Conservation (phyloP, 1,140 invertebrate species). For the Cydia pomonella region DNA sequence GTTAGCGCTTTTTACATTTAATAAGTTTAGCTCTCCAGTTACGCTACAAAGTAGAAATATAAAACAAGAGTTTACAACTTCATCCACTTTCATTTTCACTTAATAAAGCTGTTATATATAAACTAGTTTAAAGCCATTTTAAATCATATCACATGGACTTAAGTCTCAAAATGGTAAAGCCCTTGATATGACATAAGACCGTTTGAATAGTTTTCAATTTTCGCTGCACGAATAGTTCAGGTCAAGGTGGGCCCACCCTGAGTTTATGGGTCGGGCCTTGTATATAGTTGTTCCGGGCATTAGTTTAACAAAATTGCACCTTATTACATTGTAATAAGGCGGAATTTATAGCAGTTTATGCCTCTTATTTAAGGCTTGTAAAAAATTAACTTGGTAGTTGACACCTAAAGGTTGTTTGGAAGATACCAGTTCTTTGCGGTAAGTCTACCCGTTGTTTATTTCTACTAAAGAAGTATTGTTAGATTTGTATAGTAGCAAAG, state of each 20-base stretch:
- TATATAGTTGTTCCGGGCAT: neutral
- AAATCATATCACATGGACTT: neutral
- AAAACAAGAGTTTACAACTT: neutral
- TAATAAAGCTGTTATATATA: neutral
- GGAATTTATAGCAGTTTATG: neutral
- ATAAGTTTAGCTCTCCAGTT: neutral
- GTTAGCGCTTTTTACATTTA: neutral
- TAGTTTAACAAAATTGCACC: neutral
- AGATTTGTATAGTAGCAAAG: too few relatives aligned
- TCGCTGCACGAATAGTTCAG: neutral
- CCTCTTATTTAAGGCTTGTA: neutral
- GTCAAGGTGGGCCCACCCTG: conserved; percentile 10
- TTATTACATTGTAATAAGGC: neutral
- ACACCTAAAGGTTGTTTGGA: neutral
- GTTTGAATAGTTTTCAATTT: neutral
- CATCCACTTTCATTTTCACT: neutral
- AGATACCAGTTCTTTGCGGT: neutral
- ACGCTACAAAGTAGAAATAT: neutral
- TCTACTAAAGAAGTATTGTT: too few relatives aligned
- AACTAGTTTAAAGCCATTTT: neutral
- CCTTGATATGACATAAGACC: neutral
- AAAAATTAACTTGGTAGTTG: neutral
- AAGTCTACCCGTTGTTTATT: too few relatives aligned
- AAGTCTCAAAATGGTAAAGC: neutral
- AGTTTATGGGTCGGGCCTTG: neutral